phyloP scores from a whole-genome alignment of 2,888 invertebrate genomes.

The Germaria angustata region DNA sequence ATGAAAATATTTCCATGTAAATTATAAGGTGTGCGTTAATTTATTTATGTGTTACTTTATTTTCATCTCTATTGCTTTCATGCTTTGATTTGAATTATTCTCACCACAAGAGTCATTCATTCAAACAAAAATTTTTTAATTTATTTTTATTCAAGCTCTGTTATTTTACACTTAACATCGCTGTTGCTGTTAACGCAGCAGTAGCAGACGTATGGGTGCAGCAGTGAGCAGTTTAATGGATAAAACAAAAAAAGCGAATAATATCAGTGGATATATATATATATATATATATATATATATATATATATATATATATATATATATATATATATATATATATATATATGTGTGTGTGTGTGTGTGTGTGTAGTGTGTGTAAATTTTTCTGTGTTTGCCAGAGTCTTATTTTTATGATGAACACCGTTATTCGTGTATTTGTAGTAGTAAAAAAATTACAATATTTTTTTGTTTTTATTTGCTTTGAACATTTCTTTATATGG shows the following conservation, averaged over 20 bases:
- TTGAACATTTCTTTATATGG: background rate
- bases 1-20: background rate
- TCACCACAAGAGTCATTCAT: background rate
- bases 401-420: conserved; percentile 19
- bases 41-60: background rate
- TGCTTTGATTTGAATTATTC: background rate
- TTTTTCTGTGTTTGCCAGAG: background rate
- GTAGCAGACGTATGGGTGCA: background rate
- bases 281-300: background rate
- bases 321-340: background rate
- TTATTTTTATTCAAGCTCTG: background rate
- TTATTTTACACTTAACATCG: conserved; percentile 5
- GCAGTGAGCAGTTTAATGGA: background rate
- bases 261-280: background rate
- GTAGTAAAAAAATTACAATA: conserved; percentile 17
- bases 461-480: background rate
- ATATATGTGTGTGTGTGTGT: background rate
- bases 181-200: background rate
- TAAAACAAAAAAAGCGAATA: background rate
- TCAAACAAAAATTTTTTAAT: background rate
- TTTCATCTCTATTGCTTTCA: background rate
- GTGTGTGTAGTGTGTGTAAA: background rate
- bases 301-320: background rate
- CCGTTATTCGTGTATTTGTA: background rate
- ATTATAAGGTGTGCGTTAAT: too few species aligned